These are phyloP conservation scores for Rhizoglyphus robini DNA, from an alignment of 1,140 invertebrate species.

Conservation along the genomic window DNA sequence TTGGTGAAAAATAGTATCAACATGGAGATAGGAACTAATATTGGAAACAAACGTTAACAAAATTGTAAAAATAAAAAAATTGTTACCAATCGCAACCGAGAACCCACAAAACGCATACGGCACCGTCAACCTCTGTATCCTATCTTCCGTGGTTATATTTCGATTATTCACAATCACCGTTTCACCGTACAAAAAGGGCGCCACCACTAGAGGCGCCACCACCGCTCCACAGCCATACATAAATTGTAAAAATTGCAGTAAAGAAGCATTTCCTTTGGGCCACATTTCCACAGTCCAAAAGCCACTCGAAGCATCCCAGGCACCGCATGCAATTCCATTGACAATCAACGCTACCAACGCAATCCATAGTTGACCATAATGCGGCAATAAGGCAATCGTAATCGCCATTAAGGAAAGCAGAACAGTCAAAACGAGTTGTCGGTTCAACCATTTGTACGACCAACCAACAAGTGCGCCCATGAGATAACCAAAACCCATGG, in stretches of 20 bases:
- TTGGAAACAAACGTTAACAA: background rate
- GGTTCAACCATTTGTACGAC: background rate
- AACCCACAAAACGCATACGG: background rate
- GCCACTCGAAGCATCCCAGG: background rate
- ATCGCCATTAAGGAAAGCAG: background rate
- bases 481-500: background rate
- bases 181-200: conserved; percentile 1
- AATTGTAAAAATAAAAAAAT: background rate
- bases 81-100: background rate
- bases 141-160: background rate
- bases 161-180: too few relatives aligned
- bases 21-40: background rate
- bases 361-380: background rate
- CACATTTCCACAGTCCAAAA: conserved; percentile 10
- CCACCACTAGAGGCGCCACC: background rate
- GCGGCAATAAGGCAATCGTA: background rate
- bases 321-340: background rate
- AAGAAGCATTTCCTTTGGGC: background rate
- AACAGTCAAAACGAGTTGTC: background rate
- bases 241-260: conserved; percentile 11
- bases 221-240: conserved; percentile 5
- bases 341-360: background rate
- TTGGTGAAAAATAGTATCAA: background rate
- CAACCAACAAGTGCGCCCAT: background rate
- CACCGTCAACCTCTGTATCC: background rate